Percentiles rank a stretch among this genome's conserved stretches.
Evolutionary conservation across 92 coral and sea anemone genomes (phyloP).

Genomic region (Epizoanthus illoricatus): DNA sequence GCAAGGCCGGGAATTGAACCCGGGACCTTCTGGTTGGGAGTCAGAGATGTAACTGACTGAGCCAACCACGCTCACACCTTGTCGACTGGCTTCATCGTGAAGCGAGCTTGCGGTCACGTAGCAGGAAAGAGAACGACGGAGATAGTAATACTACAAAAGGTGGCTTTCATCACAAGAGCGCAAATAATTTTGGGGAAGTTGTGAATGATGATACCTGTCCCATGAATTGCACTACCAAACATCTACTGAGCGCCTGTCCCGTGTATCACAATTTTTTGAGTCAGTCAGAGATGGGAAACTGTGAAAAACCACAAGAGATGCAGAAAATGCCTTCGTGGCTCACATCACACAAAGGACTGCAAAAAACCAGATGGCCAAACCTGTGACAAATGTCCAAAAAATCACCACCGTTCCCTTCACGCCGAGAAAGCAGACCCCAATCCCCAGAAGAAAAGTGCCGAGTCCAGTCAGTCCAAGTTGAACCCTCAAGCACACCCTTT

Average conservation of each 20-base stretch:
- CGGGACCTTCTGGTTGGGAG: too few species aligned
- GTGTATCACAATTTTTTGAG: background rate
- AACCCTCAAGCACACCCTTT: slow-evolving; percentile 40
- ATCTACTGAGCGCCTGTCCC: too few species aligned
- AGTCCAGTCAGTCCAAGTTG: slow-evolving; percentile 28
- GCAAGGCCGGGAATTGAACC: too few species aligned
- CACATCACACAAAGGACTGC: too few species aligned
- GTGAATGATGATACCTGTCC: slow-evolving; percentile 34
- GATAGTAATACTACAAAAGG: background rate
- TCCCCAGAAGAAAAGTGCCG: background rate
- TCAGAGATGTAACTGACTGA: too few species aligned
- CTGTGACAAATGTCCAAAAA: slow-evolving; percentile 56
- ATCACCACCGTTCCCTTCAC: slow-evolving; percentile 59
- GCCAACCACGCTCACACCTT: slow-evolving; percentile 33
- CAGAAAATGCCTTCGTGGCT: slow-evolving; percentile 33
- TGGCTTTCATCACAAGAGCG: slow-evolving; percentile 12
- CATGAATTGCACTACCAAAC: slow-evolving; percentile 16
- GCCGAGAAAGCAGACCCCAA: slow-evolving; percentile 39
- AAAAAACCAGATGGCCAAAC: too few species aligned
- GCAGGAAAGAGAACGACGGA: slow-evolving; percentile 40
- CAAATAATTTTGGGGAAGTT: slow-evolving; percentile 26
- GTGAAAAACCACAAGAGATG: slow-evolving; percentile 34
- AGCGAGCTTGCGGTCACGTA: slow-evolving; percentile 61
- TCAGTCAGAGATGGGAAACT: slow-evolving; percentile 36
- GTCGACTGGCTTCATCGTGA: slow-evolving; percentile 59